Conservation (phyloP, 2,888 invertebrate genomes). For the Leptinotarsa tumamoca region DNA sequence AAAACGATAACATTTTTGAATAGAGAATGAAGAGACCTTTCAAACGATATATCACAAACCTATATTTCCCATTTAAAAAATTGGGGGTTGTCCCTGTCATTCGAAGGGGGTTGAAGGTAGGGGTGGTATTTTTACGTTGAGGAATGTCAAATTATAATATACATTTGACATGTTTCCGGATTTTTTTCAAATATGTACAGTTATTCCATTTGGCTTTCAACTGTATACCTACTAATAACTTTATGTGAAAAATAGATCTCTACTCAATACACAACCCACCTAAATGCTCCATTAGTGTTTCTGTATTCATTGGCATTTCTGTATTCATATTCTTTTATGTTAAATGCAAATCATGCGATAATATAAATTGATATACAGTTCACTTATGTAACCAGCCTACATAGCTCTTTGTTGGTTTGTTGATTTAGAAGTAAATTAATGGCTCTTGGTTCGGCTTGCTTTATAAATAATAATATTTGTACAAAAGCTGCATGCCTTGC, state of each 20-base stretch:
- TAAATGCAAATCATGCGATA: constrained; percentile 32
- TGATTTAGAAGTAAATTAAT: constrained; percentile 17
- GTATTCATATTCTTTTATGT: constrained; percentile 23
- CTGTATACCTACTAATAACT: not conserved
- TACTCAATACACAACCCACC: constrained; percentile 10
- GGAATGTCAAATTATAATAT: no score
- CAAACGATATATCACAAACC: no score
- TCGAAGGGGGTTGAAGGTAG: no score
- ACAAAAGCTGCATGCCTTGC: constrained; percentile 9
- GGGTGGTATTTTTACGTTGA: no score
- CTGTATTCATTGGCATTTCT: constrained; percentile 20
- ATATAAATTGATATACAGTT: constrained; percentile 35
- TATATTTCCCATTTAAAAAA: no score
- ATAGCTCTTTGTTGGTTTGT: constrained; percentile 33
- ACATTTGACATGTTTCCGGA: no score
- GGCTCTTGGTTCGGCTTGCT: constrained; percentile 14
- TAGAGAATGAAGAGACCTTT: no score
- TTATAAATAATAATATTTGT: constrained; percentile 6
- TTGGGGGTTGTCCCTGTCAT: no score
- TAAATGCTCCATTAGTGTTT: constrained; percentile 10
- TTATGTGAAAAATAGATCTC: not conserved
- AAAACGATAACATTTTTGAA: no score
- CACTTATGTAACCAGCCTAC: constrained; percentile 37
- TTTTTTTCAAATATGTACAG: no score
- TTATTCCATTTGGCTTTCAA: no score